A percentile compares a stretch with the other conserved stretches of the same genome.
These are phyloP conservation scores for Ctenopoma kingsleyae DNA, from an alignment of 2,797 vertebrate species.

Conservation along the genomic window DNA sequence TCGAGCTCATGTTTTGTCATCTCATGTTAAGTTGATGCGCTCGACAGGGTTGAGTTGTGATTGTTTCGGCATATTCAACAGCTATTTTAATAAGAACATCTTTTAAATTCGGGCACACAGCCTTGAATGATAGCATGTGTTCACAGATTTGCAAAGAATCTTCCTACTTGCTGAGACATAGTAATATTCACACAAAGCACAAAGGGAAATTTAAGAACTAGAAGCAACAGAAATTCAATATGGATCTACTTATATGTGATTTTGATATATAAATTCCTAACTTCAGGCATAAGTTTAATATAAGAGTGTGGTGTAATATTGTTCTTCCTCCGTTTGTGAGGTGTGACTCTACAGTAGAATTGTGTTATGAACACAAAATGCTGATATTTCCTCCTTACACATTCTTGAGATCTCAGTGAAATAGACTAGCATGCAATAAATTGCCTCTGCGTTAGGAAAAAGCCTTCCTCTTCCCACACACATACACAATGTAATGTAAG, in stretches of 20 bases:
- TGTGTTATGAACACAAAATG: slow-evolving; percentile 60
- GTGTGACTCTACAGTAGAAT: slow-evolving; percentile 48
- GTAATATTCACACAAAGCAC: slow-evolving; percentile 9
- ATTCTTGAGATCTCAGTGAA: slow-evolving; percentile 65
- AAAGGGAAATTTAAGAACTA: slow-evolving; percentile 1
- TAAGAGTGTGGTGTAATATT: slow-evolving; percentile 45
- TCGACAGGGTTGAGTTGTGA: slow-evolving; percentile 7
- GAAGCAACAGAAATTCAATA: slow-evolving; percentile 6
- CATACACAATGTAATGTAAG: slow-evolving; percentile 74
- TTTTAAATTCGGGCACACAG: slow-evolving; percentile 12
- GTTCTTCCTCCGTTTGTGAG: slow-evolving; percentile 53
- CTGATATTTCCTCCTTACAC: slow-evolving; percentile 67
- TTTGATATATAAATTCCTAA: slow-evolving; percentile 24
- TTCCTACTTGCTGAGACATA: slow-evolving; percentile 27
- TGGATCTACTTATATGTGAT: slow-evolving; percentile 14
- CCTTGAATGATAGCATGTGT: slow-evolving; percentile 22
- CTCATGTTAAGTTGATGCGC: slow-evolving; percentile 5
- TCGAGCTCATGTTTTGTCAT: background rate
- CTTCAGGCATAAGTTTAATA: slow-evolving; percentile 29
- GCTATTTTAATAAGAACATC: slow-evolving; percentile 16
- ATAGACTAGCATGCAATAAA: slow-evolving; percentile 73
- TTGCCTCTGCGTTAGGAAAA: slow-evolving; percentile 70
- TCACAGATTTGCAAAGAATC: slow-evolving; percentile 13
- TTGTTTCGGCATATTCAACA: slow-evolving; percentile 5
- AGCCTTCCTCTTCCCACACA: slow-evolving; percentile 41